phyloP scores from a whole-genome alignment of 2,888 invertebrate species.

The Tuberolachnus salignus region DNA sequence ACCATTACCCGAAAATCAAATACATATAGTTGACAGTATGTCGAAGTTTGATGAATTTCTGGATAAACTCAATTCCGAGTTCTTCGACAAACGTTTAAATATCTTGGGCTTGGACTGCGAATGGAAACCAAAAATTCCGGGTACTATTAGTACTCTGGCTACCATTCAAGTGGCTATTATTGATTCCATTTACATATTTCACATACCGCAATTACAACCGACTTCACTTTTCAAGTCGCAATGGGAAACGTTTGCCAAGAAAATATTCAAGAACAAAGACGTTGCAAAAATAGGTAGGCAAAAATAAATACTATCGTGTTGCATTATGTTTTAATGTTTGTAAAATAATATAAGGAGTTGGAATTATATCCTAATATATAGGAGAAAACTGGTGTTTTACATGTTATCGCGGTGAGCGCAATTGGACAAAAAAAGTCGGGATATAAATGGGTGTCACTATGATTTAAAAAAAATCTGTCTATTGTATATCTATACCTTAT shows the following conservation, averaged over 20 bases:
- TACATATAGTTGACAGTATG: conserved; percentile 36
- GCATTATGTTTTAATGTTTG: too few relatives aligned
- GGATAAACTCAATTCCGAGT: conserved; percentile 43
- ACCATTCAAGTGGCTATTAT: conserved; percentile 81
- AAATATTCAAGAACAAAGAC: conserved; percentile 76
- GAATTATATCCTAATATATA: too few relatives aligned
- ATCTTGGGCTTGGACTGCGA: conserved; percentile 77
- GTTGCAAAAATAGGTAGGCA: conserved; percentile 75
- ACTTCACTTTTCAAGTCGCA: conserved; percentile 64
- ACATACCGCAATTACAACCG: conserved; percentile 71
- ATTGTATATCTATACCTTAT: too few relatives aligned
- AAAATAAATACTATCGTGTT: background rate
- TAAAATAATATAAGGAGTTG: too few relatives aligned
- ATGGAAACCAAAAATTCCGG: conserved; percentile 83
- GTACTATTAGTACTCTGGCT: conserved; percentile 68
- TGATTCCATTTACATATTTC: conserved; percentile 76
- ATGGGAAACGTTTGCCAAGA: conserved; percentile 72
- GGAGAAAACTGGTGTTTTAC: too few relatives aligned
- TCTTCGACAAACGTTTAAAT: conserved; percentile 67
- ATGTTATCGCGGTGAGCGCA: too few relatives aligned
- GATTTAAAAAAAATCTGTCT: too few relatives aligned
- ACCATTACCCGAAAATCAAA: conserved; percentile 38
- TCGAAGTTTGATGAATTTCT: conserved; percentile 47
- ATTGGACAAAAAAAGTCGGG: too few relatives aligned
- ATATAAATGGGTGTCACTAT: too few relatives aligned